Percentiles rank a stretch among this genome's conserved stretches.
Conservation (phyloP, 2,797 vertebrate genomes). For the Margarornis squamiger region DNA sequence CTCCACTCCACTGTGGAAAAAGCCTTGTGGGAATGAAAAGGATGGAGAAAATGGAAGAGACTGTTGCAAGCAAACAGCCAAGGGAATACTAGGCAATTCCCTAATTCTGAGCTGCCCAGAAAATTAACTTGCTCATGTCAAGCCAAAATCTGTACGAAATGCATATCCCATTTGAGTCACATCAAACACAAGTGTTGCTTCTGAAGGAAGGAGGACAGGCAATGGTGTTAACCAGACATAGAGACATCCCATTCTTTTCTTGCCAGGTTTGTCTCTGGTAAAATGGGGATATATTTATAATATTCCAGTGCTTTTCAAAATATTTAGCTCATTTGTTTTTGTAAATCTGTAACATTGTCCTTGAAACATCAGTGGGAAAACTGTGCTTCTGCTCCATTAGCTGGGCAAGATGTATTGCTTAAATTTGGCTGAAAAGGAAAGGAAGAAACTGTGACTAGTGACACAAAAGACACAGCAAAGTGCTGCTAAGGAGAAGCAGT, state of each 20-base stretch:
- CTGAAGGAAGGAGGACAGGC: background rate
- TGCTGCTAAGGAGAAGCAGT: background rate
- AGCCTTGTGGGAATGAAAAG: background rate
- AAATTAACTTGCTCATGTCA: background rate
- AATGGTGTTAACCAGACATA: background rate
- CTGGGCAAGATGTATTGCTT: background rate
- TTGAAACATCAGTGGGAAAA: background rate
- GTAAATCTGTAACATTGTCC: background rate
- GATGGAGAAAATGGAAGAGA: background rate
- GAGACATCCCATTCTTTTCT: background rate
- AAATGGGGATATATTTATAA: background rate
- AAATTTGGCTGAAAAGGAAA: background rate
- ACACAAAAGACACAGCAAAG: background rate
- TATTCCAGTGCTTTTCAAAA: background rate
- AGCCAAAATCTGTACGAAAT: background rate
- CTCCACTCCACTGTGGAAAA: background rate
- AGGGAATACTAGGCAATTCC: background rate
- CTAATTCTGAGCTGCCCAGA: background rate
- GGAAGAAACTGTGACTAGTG: background rate
- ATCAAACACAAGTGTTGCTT: background rate
- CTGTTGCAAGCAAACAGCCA: background rate
- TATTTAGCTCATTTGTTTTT: background rate
- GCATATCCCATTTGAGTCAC: background rate
- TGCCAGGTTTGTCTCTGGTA: background rate
- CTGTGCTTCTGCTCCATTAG: background rate